Evolutionary conservation across 1,140 invertebrate genomes (phyloP), one percentile per base, ranked within the genome.

Genomic region (Theocolax elegans): DNA sequence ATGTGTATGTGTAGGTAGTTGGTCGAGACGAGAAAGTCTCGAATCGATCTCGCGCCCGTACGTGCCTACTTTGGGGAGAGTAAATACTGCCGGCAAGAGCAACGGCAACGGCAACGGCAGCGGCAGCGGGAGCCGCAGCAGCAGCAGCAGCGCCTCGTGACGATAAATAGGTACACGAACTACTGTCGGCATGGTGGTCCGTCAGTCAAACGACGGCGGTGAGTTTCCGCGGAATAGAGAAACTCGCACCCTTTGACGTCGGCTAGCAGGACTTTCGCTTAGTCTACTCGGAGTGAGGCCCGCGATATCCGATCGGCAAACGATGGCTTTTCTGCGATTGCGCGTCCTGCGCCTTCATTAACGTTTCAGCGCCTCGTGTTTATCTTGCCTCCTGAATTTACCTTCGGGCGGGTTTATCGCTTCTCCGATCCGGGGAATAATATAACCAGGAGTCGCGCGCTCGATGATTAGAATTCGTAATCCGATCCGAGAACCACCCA

Each of bases 121-220:
- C 46, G 17, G 19, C 4, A 19, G n/a, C 4, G 31, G n/a, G 29
- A 8, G n/a, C 13, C 31, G 31, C 19, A 44, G 23, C 12, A 2
- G 12, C 21, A 58, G 23, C 3, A 8, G 4, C 10, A 58, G 27
- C 13, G 53, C n/a, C n/a, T 59, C 44, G 54, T 49, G 40, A 59
- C 29, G 65, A 59, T 67, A 67, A 67, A 67, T 49, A 59, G 54
- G 23, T 67, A 67, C 44, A 49, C 53, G 54, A 59, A 59, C 54
- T 59, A 59, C 19, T 27, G 42, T 67, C 42, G 54, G 31, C 42
- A 10, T 29, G 63, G 63, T 42, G 63, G 48, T 54, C 63, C 19
- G 63, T 54, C 63, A 66, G 49, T 66, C 63, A 66, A 44, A 40
- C 64, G 53, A 1, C 27, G 1, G n/a, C n/a, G n/a, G n/a, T n/a